Base-by-base conservation (phyloP, 2,113 vertebrate genomes). In the Leptobrachium leishanense region DNA sequence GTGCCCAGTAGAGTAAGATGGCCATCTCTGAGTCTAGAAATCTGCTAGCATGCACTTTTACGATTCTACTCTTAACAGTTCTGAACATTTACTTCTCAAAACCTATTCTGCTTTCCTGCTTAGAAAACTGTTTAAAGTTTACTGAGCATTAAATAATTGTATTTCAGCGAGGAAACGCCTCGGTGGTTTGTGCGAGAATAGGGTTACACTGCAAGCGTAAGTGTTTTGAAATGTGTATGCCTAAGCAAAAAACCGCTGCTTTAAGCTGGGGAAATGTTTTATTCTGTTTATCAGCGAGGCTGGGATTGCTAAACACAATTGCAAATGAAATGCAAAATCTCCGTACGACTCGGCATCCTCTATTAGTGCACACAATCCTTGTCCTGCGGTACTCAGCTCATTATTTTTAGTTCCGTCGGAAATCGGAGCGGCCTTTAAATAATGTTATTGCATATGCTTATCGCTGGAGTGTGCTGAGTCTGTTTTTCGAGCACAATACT, bases 391-490 rank as follows among this genome's bases (percentile, higher is more conserved):
- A 42, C 20, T 41, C 41, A 11, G 50, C 78, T 81, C 78, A 68
- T 81, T 81, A 81, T 81, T 81, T 81, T 81, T 74, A 41, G 63
- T 57, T 79, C 42, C 62, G 43, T 59, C 44, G 53, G 69, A 59
- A 59, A 73, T 40, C 64, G 41, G 71, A 74, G 63, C 69, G 40
- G 71, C 9, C 71, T 39, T 59, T 81, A 84, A 85, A 82, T 1
- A 63, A 41, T 66, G 67, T 81, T 0, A 9, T 66, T 78, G 78
- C 79, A 3, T 42, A 43, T 85, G 82, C 78, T 59, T 15, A 57
- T 84, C 82, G 78, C 66, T 81, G 3, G 73, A 57, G 20, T 76
- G 76, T 73, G 73, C 82, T 79, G 84, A 81, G 81, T 42, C 46
- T 71, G 69, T 40, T 71, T 31, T 54, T n/a, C 77, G 8, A 64